A percentile compares a stretch with the other conserved stretches of the same genome.
phyloP scores from a whole-genome alignment of 2,888 invertebrate species.

The Zeuzera pyrina region DNA sequence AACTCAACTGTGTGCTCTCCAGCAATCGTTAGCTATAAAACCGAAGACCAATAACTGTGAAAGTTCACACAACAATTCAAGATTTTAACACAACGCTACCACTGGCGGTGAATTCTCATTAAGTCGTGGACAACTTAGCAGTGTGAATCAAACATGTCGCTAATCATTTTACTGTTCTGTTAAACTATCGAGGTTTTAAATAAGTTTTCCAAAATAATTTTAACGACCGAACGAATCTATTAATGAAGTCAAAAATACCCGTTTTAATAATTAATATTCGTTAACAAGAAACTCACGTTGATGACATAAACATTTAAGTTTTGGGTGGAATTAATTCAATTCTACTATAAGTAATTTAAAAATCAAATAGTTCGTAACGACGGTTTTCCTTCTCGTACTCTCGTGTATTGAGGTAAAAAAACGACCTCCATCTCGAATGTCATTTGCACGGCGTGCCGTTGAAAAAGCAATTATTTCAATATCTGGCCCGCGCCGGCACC shows the following conservation, averaged over 20 bases:
- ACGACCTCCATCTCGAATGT: slow-evolving; percentile 72
- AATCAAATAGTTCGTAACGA: slow-evolving; percentile 51
- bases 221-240: too few species aligned
- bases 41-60: slow-evolving; percentile 58
- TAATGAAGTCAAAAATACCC: too few species aligned
- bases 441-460: slow-evolving; percentile 70
- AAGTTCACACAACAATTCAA: slow-evolving; percentile 71
- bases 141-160: slow-evolving; percentile 45
- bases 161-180: slow-evolving; percentile 57
- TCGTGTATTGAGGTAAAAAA: slow-evolving; percentile 43
- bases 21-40: slow-evolving; percentile 43
- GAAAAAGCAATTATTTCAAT: slow-evolving; percentile 73
- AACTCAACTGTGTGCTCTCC: neutral
- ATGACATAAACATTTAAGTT: too few species aligned
- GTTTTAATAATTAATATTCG: too few species aligned
- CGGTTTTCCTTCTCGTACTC: slow-evolving; percentile 58
- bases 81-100: slow-evolving; percentile 63
- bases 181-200: too few species aligned
- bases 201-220: too few species aligned
- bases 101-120: slow-evolving; percentile 49
- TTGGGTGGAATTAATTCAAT: too few species aligned
- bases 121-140: slow-evolving; percentile 31
- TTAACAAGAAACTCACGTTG: too few species aligned
- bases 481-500: slow-evolving; percentile 54
- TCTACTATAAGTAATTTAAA: neutral